Percentiles rank a stretch among this genome's conserved stretches.
Conservation (phyloP, 1,140 invertebrate genomes). For the Zaprionus tsacasi region DNA sequence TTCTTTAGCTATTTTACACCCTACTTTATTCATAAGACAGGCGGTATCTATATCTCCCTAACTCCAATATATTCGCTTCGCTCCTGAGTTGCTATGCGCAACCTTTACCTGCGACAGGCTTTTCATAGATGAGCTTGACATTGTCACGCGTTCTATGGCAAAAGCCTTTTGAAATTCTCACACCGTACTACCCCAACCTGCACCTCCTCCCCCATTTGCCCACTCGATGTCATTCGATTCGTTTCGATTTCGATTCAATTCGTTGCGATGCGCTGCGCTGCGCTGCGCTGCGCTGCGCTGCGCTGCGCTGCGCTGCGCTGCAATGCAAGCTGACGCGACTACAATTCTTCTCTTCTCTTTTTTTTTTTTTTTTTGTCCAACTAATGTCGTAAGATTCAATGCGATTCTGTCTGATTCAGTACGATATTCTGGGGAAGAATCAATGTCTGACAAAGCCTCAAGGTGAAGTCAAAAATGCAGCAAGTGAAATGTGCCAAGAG, state of each 20-base stretch:
- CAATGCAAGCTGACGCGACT: constrained; percentile 32
- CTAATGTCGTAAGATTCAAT: constrained; percentile 59
- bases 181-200: background rate
- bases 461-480: constrained; percentile 33
- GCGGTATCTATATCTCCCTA: background rate
- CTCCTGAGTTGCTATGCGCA: constrained; percentile 9
- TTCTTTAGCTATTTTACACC: background rate
- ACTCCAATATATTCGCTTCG: background rate
- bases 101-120: constrained; percentile 30
- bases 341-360: constrained; percentile 50
- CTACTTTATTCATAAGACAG: background rate
- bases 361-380: constrained; percentile 50
- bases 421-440: constrained; percentile 65
- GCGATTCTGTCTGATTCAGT: constrained; percentile 65
- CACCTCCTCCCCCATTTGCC: background rate
- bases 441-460: constrained; percentile 29
- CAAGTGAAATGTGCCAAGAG: constrained; percentile 43
- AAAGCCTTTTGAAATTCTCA: constrained; percentile 18
- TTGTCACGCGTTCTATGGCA: constrained; percentile 40
- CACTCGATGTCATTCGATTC: constrained; percentile 12
- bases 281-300: constrained; percentile 2
- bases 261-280: constrained; percentile 2
- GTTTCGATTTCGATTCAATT: constrained; percentile 15
- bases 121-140: constrained; percentile 62
- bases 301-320: no score